Evolutionary conservation across 2,113 vertebrate genomes (phyloP).

Genomic region (Mionectes macconnelli): DNA sequence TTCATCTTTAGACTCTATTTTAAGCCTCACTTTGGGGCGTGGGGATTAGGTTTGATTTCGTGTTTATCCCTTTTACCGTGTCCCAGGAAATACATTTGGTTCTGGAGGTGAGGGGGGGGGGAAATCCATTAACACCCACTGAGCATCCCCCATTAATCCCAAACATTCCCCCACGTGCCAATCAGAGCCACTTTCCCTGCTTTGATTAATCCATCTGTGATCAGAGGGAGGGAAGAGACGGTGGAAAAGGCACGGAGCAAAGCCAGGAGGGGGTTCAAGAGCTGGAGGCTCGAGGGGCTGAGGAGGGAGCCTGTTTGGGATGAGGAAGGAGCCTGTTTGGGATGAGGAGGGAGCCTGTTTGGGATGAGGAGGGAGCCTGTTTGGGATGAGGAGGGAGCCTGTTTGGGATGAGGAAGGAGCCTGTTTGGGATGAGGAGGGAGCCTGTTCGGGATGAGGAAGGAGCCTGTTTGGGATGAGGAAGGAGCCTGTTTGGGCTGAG

Average conservation of each 20-base stretch:
- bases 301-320: neutral
- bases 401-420: neutral
- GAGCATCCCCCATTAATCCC: neutral
- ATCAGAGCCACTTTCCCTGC: neutral
- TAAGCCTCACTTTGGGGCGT: fast-evolving
- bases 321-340: neutral
- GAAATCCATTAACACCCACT: neutral
- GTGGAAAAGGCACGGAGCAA: neutral
- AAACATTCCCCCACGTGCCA: neutral
- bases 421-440: too few species aligned
- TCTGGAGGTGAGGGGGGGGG: neutral
- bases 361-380: neutral
- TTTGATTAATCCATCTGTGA: neutral
- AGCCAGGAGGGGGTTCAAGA: neutral
- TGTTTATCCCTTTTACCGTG: neutral
- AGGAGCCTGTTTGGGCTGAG: too few species aligned
- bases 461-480: neutral
- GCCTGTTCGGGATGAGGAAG: neutral
- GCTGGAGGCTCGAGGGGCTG: neutral
- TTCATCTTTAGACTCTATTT: neutral
- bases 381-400: neutral
- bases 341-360: too few species aligned
- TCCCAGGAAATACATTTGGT: neutral
- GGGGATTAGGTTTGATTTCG: neutral
- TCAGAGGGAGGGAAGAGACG: neutral